Conservation (phyloP, 2,113 vertebrate genomes). For the Istiophorus platypterus region DNA sequence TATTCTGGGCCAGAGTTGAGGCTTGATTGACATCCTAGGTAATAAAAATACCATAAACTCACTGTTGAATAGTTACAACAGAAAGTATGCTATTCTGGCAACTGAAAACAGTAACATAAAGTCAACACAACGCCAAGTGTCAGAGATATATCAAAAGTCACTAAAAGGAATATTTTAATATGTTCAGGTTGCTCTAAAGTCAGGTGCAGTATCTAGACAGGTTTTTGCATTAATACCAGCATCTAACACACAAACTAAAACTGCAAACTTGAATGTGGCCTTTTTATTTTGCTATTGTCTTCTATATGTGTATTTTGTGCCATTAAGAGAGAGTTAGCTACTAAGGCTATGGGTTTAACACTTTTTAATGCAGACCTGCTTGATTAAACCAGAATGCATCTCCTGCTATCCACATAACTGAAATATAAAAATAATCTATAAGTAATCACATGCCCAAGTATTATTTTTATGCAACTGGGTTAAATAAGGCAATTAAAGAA, state of each 20-base stretch:
- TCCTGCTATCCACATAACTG: slow-evolving; percentile 31
- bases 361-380: slow-evolving; percentile 4
- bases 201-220: too few relatives aligned
- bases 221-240: neutral
- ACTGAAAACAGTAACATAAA: slow-evolving; percentile 5
- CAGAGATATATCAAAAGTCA: neutral
- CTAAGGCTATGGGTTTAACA: slow-evolving; percentile 23
- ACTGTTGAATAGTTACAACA: slow-evolving; percentile 12
- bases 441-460: slow-evolving; percentile 33
- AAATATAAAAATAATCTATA: slow-evolving; percentile 36
- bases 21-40: slow-evolving; percentile 9
- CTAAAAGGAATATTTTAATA: neutral
- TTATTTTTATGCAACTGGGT: slow-evolving; percentile 10
- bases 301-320: slow-evolving; percentile 1
- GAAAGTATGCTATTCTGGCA: neutral
- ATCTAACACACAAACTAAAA: neutral
- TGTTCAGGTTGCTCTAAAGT: too few relatives aligned
- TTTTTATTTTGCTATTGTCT: neutral
- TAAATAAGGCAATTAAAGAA: slow-evolving; percentile 14
- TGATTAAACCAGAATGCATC: slow-evolving; percentile 34
- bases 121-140: neutral
- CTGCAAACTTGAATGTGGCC: neutral
- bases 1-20: slow-evolving; percentile 20
- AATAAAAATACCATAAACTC: slow-evolving; percentile 40
- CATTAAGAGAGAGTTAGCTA: neutral